These are phyloP conservation scores for Acronicta alni DNA, from an alignment of 2,888 invertebrate genomes.

Conservation along the genomic window DNA sequence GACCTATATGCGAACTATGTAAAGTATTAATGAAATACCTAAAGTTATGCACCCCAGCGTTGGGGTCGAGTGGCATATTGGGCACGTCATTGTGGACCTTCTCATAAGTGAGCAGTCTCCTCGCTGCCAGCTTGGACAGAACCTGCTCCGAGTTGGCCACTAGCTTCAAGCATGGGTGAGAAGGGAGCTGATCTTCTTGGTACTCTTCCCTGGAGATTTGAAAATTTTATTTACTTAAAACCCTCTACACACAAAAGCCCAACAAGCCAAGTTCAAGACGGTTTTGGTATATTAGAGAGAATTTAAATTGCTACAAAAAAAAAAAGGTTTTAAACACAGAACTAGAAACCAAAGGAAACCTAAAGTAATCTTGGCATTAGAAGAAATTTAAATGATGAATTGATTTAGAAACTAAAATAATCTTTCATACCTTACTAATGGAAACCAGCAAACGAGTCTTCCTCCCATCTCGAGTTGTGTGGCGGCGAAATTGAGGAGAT, in stretches of 20 bases:
- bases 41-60: slow-evolving; percentile 68
- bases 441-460: slow-evolving; percentile 98
- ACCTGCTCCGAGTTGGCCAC: slow-evolving; percentile 97
- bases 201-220: slow-evolving; percentile 93
- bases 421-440: slow-evolving; percentile 93
- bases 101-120: slow-evolving; percentile 95
- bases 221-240: no score
- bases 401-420: no score
- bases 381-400: no score
- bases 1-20: neutral
- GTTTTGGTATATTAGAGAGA: no score
- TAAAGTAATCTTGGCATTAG: no score
- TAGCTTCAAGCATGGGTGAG: slow-evolving; percentile 93
- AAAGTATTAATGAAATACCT: slow-evolving; percentile 60
- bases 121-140: slow-evolving; percentile 93
- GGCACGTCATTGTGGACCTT: slow-evolving; percentile 90
- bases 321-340: neutral
- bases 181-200: slow-evolving; percentile 92
- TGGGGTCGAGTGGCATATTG: slow-evolving; percentile 66
- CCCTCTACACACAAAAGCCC: no score
- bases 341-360: neutral
- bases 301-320: no score
- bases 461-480: slow-evolving; percentile 93
- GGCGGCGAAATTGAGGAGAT: slow-evolving; percentile 95
- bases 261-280: no score